Conservation (phyloP, 2,113 vertebrate genomes). For the Callocephalon fimbriatum region DNA sequence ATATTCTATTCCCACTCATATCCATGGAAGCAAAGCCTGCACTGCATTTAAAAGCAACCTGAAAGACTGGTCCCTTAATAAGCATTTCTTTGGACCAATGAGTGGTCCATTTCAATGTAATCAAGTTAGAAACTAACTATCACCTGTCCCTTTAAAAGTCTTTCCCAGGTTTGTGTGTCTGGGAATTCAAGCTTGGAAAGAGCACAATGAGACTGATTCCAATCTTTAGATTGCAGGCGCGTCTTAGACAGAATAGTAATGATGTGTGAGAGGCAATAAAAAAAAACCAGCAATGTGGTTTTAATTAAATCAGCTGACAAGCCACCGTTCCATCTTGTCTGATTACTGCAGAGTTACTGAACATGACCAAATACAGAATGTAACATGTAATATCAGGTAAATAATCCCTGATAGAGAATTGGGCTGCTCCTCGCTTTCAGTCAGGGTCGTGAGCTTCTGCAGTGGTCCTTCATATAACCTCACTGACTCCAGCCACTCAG, state of each 20-base stretch:
- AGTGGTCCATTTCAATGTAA: slow-evolving; percentile 53
- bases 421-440: background rate
- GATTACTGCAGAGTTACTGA: slow-evolving; percentile 52
- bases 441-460: background rate
- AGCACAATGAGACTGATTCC: slow-evolving; percentile 60
- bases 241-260: slow-evolving; percentile 62
- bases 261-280: slow-evolving; percentile 64
- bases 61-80: slow-evolving; percentile 59
- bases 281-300: slow-evolving; percentile 32
- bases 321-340: slow-evolving; percentile 45
- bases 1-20: slow-evolving; percentile 51
- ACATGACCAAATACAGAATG: slow-evolving; percentile 45
- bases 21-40: slow-evolving; percentile 13
- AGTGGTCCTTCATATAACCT: background rate
- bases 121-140: slow-evolving; percentile 55
- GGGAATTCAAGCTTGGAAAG: slow-evolving; percentile 68
- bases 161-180: slow-evolving; percentile 61
- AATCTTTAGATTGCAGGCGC: slow-evolving; percentile 58
- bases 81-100: slow-evolving; percentile 50
- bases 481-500: background rate
- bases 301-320: slow-evolving; percentile 71
- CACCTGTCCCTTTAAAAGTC: slow-evolving; percentile 67
- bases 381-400: slow-evolving; percentile 21
- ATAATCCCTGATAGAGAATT: background rate
- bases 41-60: slow-evolving; percentile 40